phyloP scores from a whole-genome alignment of 2,888 invertebrate genomes.

The Leptogaster cylindrica region DNA sequence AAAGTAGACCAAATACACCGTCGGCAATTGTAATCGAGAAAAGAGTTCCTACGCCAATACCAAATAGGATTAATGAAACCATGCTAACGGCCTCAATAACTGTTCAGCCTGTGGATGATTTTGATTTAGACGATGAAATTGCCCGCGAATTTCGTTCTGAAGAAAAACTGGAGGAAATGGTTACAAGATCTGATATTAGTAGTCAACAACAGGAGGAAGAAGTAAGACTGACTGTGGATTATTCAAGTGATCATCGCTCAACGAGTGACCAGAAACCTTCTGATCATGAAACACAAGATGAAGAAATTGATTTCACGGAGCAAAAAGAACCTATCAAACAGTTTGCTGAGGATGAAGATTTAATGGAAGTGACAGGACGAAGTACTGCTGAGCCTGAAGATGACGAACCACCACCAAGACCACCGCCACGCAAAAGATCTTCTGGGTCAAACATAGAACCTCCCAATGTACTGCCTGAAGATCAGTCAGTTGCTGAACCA shows the following conservation, averaged over 20 bases:
- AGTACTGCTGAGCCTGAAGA: slow-evolving; percentile 42
- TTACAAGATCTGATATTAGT: slow-evolving; percentile 48
- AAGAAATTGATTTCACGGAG: neutral
- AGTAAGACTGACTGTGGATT: slow-evolving; percentile 44
- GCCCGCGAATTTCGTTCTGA: slow-evolving; percentile 13
- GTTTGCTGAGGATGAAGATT: neutral
- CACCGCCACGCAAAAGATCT: slow-evolving; percentile 57
- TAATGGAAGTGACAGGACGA: slow-evolving; percentile 44
- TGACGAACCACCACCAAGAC: slow-evolving; percentile 52
- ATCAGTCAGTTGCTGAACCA: slow-evolving; percentile 24
- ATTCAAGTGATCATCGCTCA: slow-evolving; percentile 14
- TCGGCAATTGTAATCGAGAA: slow-evolving; percentile 69
- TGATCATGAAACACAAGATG: neutral
- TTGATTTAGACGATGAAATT: slow-evolving; percentile 56
- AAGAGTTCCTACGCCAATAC: slow-evolving; percentile 68
- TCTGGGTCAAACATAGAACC: slow-evolving; percentile 28
- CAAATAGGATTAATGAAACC: slow-evolving; percentile 68
- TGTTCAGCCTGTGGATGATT: slow-evolving; percentile 70
- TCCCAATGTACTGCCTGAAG: neutral
- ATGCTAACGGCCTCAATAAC: slow-evolving; percentile 70
- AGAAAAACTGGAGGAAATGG: slow-evolving; percentile 46
- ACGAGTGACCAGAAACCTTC: slow-evolving; percentile 4
- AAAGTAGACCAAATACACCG: slow-evolving; percentile 67
- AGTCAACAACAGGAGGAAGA: slow-evolving; percentile 50
- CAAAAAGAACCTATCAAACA: neutral